These are phyloP conservation scores for Malurus elegans DNA, from an alignment of 2,113 vertebrate genomes.

Conservation along the genomic window DNA sequence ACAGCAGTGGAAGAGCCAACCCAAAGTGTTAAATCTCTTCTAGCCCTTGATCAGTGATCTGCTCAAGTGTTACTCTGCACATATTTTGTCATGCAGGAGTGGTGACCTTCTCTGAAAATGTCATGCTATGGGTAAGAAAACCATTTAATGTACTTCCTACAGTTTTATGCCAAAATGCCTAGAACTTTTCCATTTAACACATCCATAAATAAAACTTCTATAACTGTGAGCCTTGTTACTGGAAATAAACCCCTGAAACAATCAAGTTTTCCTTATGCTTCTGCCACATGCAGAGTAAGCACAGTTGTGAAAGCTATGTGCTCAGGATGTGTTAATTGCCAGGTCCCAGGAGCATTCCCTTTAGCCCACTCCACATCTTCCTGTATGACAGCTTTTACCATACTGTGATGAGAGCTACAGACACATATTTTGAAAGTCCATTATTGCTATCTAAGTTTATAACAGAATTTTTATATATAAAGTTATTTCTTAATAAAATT, in stretches of 20 bases:
- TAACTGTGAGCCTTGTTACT: neutral
- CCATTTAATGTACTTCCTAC: neutral
- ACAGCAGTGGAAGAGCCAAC: rapidly evolving
- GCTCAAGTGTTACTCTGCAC: neutral
- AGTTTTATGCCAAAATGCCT: neutral
- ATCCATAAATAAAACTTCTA: neutral
- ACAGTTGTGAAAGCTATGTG: neutral
- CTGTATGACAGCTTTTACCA: neutral
- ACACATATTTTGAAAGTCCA: neutral
- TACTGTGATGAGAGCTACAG: neutral
- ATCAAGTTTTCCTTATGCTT: neutral
- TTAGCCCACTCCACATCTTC: neutral
- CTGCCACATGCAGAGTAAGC: neutral
- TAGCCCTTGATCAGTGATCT: neutral
- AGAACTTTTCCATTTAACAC: neutral
- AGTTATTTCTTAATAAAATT: neutral
- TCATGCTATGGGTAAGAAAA: neutral
- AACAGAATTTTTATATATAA: neutral
- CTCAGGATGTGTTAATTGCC: constrained; percentile 1
- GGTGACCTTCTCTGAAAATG: neutral
- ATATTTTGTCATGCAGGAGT: neutral
- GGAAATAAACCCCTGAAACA: neutral
- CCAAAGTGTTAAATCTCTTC: neutral
- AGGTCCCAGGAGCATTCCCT: neutral
- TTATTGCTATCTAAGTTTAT: neutral